These are phyloP conservation scores for Albula goreensis DNA, from an alignment of 2,113 vertebrate species.

Conservation along the genomic window DNA sequence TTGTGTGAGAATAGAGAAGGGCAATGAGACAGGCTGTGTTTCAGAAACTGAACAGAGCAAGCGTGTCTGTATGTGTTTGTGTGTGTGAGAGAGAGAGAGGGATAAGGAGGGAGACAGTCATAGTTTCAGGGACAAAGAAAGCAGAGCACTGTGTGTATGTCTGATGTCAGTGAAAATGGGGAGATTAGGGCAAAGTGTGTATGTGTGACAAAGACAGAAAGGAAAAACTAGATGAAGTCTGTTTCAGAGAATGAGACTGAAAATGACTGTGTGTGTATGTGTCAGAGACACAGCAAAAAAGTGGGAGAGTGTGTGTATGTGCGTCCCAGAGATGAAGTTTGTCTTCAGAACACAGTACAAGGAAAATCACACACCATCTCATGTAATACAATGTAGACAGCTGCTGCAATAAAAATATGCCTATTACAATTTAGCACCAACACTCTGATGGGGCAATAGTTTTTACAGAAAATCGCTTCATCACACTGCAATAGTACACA, in stretches of 20 bases:
- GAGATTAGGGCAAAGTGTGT: neutral
- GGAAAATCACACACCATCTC: neutral
- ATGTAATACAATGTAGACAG: neutral
- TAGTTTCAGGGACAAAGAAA: too few species aligned
- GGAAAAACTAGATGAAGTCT: neutral
- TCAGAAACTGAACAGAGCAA: too few species aligned
- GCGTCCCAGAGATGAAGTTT: neutral
- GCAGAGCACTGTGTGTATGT: too few species aligned
- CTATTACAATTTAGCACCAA: neutral
- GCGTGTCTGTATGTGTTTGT: neutral
- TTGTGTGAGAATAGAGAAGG: neutral
- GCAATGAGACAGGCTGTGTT: neutral
- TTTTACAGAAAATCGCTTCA: neutral
- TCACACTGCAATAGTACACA: too few species aligned
- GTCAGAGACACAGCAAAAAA: neutral
- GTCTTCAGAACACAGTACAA: neutral
- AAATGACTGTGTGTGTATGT: neutral
- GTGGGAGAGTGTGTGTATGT: neutral
- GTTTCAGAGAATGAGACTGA: neutral
- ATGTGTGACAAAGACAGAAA: neutral
- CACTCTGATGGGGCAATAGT: neutral
- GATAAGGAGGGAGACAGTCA: too few species aligned
- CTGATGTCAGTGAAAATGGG: too few species aligned
- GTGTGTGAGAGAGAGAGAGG: neutral
- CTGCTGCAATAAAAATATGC: neutral